These are phyloP conservation scores for Epirrita christyi DNA, from an alignment of 2,888 invertebrate species.

Conservation along the genomic window DNA sequence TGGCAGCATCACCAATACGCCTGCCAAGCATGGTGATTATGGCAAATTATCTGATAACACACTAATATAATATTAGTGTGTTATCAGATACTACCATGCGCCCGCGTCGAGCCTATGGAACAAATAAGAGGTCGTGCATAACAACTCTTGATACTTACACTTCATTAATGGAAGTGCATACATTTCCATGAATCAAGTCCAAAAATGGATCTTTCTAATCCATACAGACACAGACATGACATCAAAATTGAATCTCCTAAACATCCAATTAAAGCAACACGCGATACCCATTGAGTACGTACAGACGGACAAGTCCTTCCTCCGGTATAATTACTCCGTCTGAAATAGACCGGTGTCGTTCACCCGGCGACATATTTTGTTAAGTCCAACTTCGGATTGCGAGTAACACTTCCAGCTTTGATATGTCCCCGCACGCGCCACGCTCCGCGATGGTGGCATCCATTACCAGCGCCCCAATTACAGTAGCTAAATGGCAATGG, in stretches of 20 bases:
- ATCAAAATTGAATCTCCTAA: constrained; percentile 22
- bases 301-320: constrained; percentile 49
- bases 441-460: constrained; percentile 12
- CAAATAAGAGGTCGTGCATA: no score
- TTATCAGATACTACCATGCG: no score
- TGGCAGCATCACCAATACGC: no score
- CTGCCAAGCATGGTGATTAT: no score
- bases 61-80: no score
- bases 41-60: no score
- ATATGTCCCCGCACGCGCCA: constrained; percentile 33
- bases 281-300: constrained; percentile 32
- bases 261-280: constrained; percentile 30
- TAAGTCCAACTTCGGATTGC: constrained; percentile 40
- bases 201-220: constrained; percentile 9
- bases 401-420: constrained; percentile 33
- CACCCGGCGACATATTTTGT: constrained; percentile 65
- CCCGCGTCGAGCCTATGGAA: no score
- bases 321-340: constrained; percentile 57
- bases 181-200: constrained; percentile 8
- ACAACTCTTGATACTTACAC: no score
- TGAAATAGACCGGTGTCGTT: constrained; percentile 64
- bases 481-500: no score
- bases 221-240: constrained; percentile 7
- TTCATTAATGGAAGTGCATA: no score
- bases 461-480: no score